A percentile compares a stretch with the other conserved stretches of the same genome.
phyloP scores from a whole-genome alignment of 1,140 invertebrate species.

The Rhopalosiphum padi region DNA sequence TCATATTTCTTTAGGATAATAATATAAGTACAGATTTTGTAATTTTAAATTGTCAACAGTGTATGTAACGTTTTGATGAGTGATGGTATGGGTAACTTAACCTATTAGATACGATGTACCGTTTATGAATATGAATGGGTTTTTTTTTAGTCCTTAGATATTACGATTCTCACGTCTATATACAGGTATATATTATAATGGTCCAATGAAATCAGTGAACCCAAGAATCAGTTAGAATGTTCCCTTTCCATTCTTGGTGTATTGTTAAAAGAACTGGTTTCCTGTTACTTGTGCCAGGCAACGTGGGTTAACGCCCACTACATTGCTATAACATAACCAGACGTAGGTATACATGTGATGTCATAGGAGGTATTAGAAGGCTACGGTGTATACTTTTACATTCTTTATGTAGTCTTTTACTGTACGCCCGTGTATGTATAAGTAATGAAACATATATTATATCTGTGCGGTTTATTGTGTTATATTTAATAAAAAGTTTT shows the following conservation, averaged over 20 bases:
- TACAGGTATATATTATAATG: background rate
- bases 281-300: slow-evolving; percentile 5
- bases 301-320: slow-evolving; percentile 52
- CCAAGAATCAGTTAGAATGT: slow-evolving; percentile 47
- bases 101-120: background rate
- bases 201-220: slow-evolving; percentile 25
- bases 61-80: too few relatives aligned
- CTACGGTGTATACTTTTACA: background rate
- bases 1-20: too few relatives aligned
- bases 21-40: too few relatives aligned
- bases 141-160: background rate
- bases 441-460: background rate
- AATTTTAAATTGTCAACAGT: too few relatives aligned
- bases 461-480: background rate
- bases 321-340: background rate
- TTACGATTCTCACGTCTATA: background rate
- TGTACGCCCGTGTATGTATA: background rate
- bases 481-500: background rate
- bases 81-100: background rate
- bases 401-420: background rate
- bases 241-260: slow-evolving; percentile 24
- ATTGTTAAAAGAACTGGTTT: slow-evolving; percentile 45
- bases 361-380: slow-evolving; percentile 12
- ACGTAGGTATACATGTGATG: background rate
- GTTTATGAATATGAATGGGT: background rate